phyloP scores from a whole-genome alignment of 2,113 vertebrate genomes.

The Pelmatolapia mariae region DNA sequence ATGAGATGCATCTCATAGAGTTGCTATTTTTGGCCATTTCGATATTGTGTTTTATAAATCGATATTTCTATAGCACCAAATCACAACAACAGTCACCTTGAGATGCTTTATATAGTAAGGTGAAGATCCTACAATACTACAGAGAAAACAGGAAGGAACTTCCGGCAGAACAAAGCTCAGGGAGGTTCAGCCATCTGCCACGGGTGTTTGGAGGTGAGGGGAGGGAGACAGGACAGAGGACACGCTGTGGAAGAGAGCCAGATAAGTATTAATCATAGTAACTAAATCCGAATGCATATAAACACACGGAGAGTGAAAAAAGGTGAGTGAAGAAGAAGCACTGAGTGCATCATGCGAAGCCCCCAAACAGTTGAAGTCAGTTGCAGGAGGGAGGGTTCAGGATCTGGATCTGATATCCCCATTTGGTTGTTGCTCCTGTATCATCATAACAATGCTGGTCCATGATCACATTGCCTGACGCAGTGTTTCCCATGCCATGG shows the following conservation, averaged over 20 bases:
- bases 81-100: not conserved
- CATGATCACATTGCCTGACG: not conserved
- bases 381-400: not conserved
- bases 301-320: not conserved
- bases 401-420: not conserved
- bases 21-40: not conserved
- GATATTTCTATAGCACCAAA: not conserved
- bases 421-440: not conserved
- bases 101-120: not conserved
- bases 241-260: not conserved
- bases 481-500: not conserved
- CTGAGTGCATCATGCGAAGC: not conserved
- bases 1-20: not conserved
- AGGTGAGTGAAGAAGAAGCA: not conserved
- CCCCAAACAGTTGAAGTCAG: not conserved
- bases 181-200: not conserved
- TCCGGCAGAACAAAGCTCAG: not conserved
- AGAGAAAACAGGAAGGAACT: not conserved
- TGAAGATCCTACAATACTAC: not conserved
- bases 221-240: not conserved
- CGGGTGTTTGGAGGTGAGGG: not conserved
- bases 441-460: not conserved
- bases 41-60: not conserved
- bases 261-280: not conserved
- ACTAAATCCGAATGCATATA: not conserved